Evolutionary conservation across 35 echinoderm and acorn worm species (phyloP).

Genomic region (Anneissia japonica): DNA sequence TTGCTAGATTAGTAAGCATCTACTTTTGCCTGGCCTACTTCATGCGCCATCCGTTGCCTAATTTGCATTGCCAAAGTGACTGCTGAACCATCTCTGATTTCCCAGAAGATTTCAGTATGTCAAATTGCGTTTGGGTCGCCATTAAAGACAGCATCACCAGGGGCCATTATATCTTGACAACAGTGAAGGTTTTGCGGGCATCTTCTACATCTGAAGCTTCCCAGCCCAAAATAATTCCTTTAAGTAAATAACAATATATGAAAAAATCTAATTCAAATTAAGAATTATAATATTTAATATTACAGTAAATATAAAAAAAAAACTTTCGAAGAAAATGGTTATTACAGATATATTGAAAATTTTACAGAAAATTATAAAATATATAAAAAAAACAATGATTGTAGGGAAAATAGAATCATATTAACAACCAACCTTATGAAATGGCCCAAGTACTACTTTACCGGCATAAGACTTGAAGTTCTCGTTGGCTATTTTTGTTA

Average conservation of each 20-base stretch:
- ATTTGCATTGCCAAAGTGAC: not conserved
- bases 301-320: not conserved
- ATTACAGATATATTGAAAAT: not conserved
- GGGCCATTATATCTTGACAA: not conserved
- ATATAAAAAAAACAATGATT: not conserved
- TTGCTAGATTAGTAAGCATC: not conserved
- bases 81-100: not conserved
- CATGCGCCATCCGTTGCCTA: not conserved
- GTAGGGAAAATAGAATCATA: not conserved
- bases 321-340: not conserved
- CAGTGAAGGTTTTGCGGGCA: not conserved
- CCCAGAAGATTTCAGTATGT: not conserved
- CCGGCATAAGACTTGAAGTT: slow-evolving; percentile 99
- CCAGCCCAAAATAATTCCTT: not conserved
- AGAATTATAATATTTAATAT: not conserved
- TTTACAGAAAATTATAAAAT: not conserved
- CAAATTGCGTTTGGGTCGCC: slow-evolving; percentile 1
- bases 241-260: not conserved
- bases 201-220: not conserved
- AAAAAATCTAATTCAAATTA: no score
- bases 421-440: slow-evolving; percentile 70
- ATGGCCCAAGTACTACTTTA: slow-evolving; percentile 75
- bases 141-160: not conserved
- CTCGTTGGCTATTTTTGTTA: slow-evolving; percentile 89
- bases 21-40: not conserved